phyloP scores from a whole-genome alignment of 2,113 vertebrate genomes.

The Machaerirhynchus nigripectus region DNA sequence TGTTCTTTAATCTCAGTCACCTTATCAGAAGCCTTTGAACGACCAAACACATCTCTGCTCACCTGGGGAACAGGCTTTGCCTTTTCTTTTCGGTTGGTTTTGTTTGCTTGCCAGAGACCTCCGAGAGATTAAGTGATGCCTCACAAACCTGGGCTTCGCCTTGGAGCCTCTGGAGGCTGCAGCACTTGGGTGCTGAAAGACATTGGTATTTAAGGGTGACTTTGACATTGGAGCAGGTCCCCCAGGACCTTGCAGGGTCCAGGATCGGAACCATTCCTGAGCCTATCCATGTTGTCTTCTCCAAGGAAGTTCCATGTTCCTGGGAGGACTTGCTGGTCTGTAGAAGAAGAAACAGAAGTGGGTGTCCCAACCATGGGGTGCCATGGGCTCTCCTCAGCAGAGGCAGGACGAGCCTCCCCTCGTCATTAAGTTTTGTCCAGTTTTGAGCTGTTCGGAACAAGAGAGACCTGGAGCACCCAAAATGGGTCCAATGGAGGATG shows the following conservation, averaged over 20 bases:
- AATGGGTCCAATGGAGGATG: background rate
- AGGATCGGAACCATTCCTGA: background rate
- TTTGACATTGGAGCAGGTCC: background rate
- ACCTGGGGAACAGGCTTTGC: background rate
- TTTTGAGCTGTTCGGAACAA: background rate
- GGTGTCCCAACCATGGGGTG: rapidly evolving
- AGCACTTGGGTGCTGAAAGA: background rate
- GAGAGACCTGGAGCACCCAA: background rate
- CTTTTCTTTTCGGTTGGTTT: background rate
- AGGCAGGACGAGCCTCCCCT: background rate
- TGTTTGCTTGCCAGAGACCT: background rate
- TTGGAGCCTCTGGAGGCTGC: background rate
- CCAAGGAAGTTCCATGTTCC: background rate
- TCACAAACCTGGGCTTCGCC: background rate
- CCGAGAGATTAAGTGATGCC: background rate
- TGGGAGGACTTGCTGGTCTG: background rate
- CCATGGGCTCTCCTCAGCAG: background rate
- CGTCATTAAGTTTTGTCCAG: background rate
- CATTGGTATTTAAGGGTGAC: background rate
- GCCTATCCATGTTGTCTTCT: background rate
- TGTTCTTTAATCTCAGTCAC: background rate
- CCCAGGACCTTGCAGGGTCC: background rate
- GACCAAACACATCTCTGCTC: background rate
- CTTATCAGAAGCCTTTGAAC: constrained; percentile 31
- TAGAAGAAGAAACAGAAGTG: background rate